Evolutionary conservation across 2,113 vertebrate species (phyloP).

Genomic region (Myrmecobius fasciatus): DNA sequence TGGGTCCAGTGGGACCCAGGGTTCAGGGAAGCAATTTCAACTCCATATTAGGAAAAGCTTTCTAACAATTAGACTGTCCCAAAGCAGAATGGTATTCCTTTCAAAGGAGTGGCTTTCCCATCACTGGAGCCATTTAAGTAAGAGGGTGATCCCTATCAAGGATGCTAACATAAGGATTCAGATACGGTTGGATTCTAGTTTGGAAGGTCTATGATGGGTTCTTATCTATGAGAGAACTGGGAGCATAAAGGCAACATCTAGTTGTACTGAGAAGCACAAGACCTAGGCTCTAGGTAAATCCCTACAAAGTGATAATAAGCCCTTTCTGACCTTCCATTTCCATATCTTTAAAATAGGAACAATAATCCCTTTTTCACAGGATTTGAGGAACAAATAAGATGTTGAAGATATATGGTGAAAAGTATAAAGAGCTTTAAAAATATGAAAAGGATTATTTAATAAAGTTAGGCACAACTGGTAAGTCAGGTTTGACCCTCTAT

Average conservation of each 20-base stretch:
- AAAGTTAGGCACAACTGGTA: not conserved
- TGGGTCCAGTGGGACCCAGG: not conserved
- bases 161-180: not conserved
- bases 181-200: not conserved
- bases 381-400: not conserved
- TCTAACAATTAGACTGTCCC: not conserved
- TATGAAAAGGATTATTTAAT: not conserved
- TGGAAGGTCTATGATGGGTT: not conserved
- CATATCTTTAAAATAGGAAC: not conserved
- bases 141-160: not conserved
- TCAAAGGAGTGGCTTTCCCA: not conserved
- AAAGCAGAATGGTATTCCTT: not conserved
- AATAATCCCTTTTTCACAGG: not conserved
- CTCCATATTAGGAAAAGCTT: not conserved
- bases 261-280: not conserved
- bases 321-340: not conserved
- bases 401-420: not conserved
- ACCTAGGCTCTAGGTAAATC: not conserved
- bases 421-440: not conserved
- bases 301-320: not conserved
- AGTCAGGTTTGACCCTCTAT: not conserved
- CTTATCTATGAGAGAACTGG: not conserved
- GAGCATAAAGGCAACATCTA: not conserved
- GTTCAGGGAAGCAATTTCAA: not conserved
- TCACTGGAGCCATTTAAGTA: not conserved